A percentile compares a stretch with the other conserved stretches of the same genome.
These are phyloP conservation scores for Perithous albicinctus DNA, from an alignment of 2,888 invertebrate species.

Conservation along the genomic window DNA sequence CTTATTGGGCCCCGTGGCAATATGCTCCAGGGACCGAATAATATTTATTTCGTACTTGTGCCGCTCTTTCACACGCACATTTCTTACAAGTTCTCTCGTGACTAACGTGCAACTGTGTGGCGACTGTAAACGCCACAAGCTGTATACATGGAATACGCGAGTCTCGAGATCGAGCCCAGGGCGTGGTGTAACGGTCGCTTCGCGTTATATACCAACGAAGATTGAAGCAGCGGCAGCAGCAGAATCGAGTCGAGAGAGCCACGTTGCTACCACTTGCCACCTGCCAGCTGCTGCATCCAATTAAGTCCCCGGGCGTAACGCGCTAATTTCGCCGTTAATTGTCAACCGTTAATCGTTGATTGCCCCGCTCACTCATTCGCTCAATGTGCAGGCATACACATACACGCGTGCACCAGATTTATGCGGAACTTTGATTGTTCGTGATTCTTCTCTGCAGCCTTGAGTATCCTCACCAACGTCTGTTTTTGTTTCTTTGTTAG, in stretches of 20 bases:
- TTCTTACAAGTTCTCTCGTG: constrained; percentile 50
- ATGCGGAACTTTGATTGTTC: constrained; percentile 16
- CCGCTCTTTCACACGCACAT: constrained; percentile 35
- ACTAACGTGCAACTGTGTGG: constrained; percentile 46
- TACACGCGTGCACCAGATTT: constrained; percentile 18
- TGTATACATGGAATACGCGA: constrained; percentile 22
- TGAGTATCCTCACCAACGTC: constrained; percentile 17
- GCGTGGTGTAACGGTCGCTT: constrained; percentile 62
- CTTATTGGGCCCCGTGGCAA: constrained; percentile 19
- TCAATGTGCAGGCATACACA: background rate
- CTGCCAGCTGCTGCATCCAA: constrained; percentile 79
- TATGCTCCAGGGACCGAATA: constrained; percentile 41
- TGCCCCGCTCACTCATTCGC: constrained; percentile 60
- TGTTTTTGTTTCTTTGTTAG: constrained; percentile 15
- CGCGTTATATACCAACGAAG: constrained; percentile 50
- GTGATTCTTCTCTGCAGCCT: constrained; percentile 10
- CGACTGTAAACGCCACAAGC: constrained; percentile 1
- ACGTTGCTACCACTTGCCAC: constrained; percentile 66
- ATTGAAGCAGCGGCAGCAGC: constrained; percentile 36
- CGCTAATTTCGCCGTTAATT: constrained; percentile 81
- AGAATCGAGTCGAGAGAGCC: constrained; percentile 51
- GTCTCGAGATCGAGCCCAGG: constrained; percentile 63
- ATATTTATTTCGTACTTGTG: constrained; percentile 48
- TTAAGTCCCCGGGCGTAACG: constrained; percentile 78
- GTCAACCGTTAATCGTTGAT: constrained; percentile 77